Evolutionary conservation across 1,140 invertebrate genomes (phyloP).

Genomic region (Whitmania pigra): DNA sequence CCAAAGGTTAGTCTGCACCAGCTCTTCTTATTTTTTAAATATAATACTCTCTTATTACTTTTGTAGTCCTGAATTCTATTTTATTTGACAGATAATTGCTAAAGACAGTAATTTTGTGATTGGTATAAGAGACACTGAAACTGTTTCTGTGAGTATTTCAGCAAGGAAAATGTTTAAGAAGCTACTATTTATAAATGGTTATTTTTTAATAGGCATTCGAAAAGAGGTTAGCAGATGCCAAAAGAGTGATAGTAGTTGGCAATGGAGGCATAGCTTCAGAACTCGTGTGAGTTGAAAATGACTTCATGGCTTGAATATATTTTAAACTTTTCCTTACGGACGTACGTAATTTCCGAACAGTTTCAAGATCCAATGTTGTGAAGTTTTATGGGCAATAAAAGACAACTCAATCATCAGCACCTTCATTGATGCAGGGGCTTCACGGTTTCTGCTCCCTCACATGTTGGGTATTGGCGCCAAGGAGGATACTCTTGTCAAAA

Average conservation of each 20-base stretch:
- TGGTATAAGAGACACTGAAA: conserved; percentile 89
- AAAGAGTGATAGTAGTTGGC: conserved; percentile 68
- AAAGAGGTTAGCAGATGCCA: conserved; percentile 53
- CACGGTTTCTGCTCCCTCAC: conserved; percentile 68
- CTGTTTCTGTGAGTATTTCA: conserved; percentile 49
- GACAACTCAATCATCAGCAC: conserved; percentile 79
- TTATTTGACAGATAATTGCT: conserved; percentile 32
- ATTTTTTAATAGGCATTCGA: conserved; percentile 52
- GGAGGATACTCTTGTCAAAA: conserved; percentile 32
- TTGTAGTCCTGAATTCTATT: conserved; percentile 19
- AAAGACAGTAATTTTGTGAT: conserved; percentile 56
- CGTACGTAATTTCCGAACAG: conserved; percentile 28
- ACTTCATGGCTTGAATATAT: neutral
- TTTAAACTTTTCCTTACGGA: neutral
- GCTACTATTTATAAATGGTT: neutral
- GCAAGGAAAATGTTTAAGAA: neutral
- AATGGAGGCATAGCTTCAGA: conserved; percentile 97
- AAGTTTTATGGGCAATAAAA: conserved; percentile 84
- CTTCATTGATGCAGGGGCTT: conserved; percentile 88
- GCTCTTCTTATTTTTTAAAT: neutral
- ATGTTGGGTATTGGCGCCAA: conserved; percentile 34
- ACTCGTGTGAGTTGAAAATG: conserved; percentile 51
- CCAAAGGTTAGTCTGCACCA: conserved; percentile 63
- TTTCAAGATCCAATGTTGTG: conserved; percentile 66
- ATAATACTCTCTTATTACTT: conserved; percentile 16